These are phyloP conservation scores for Phania funesta DNA, from an alignment of 2,888 invertebrate species.

Conservation along the genomic window DNA sequence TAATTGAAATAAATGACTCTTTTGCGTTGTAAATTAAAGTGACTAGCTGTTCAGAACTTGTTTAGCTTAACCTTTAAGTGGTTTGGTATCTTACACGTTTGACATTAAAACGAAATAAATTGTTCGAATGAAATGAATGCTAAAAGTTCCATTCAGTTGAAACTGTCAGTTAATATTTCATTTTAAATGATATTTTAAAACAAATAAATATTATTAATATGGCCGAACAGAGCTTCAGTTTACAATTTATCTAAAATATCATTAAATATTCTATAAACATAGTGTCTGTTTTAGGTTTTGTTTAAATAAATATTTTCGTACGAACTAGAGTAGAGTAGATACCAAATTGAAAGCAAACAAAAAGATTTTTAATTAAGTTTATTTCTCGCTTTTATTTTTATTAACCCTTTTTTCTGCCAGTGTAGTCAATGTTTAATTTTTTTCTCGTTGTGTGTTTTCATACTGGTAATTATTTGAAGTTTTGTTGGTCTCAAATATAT, in stretches of 20 bases:
- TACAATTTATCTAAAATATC: conserved; percentile 27
- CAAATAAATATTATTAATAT: conserved; percentile 41
- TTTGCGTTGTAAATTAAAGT: not conserved
- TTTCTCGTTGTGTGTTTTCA: conserved; percentile 5
- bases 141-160: conserved; percentile 30
- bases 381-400: not conserved
- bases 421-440: not conserved
- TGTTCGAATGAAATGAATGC: conserved; percentile 17
- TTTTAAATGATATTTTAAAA: conserved; percentile 30
- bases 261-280: conserved; percentile 62
- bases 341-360: no score
- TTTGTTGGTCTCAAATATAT: not conserved
- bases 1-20: not conserved
- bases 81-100: conserved; percentile 43
- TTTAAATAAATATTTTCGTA: not conserved
- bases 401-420: not conserved
- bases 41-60: conserved; percentile 36
- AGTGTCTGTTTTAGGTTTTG: conserved; percentile 21
- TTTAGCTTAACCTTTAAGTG: conserved; percentile 48
- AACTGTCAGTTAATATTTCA: not conserved
- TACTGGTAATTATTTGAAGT: not conserved
- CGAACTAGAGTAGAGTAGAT: not conserved
- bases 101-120: conserved; percentile 49
- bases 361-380: no score
- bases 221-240: conserved; percentile 2